Evolutionary conservation across 2,888 invertebrate species (phyloP).

Genomic region (Drosophila macrospina): DNA sequence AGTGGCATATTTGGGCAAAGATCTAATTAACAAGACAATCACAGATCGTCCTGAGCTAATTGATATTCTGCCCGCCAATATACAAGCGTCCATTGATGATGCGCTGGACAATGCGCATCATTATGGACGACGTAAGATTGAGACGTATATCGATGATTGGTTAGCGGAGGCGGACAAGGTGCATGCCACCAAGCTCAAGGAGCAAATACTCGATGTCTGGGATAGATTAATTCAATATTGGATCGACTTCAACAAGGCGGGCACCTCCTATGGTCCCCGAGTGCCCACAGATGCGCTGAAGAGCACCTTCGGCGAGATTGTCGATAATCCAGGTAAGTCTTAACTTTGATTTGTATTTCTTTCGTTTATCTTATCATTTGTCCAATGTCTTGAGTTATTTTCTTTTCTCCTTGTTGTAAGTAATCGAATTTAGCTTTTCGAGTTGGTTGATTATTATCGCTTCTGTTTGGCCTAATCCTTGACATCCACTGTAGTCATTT

Average conservation of each 20-base stretch:
- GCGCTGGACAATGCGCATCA: slow-evolving; percentile 96
- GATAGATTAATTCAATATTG: slow-evolving; percentile 97
- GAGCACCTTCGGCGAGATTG: slow-evolving; percentile 89
- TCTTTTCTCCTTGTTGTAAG: not conserved
- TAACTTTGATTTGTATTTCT: not conserved
- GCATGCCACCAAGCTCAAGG: slow-evolving; percentile 93
- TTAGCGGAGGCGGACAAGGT: slow-evolving; percentile 92
- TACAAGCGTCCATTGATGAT: slow-evolving; percentile 91
- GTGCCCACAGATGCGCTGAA: slow-evolving; percentile 91
- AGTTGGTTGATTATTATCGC: slow-evolving; percentile 20
- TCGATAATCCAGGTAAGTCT: slow-evolving; percentile 90
- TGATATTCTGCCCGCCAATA: slow-evolving; percentile 90
- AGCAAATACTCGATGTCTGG: slow-evolving; percentile 96
- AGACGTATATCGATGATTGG: slow-evolving; percentile 92
- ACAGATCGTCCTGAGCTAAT: slow-evolving; percentile 95
- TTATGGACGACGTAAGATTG: slow-evolving; percentile 96
- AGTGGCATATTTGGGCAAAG: slow-evolving; percentile 94
- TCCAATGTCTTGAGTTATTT: slow-evolving; percentile 47
- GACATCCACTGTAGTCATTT: slow-evolving; percentile 41
- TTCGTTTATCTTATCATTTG: slow-evolving; percentile 29
- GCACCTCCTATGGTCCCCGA: slow-evolving; percentile 88
- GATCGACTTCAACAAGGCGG: slow-evolving; percentile 90
- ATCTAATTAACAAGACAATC: slow-evolving; percentile 94
- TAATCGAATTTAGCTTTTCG: slow-evolving; percentile 5
- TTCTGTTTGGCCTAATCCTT: slow-evolving; percentile 29